phyloP scores from a whole-genome alignment of 2,888 invertebrate species.

The Nomada ferruginata region DNA sequence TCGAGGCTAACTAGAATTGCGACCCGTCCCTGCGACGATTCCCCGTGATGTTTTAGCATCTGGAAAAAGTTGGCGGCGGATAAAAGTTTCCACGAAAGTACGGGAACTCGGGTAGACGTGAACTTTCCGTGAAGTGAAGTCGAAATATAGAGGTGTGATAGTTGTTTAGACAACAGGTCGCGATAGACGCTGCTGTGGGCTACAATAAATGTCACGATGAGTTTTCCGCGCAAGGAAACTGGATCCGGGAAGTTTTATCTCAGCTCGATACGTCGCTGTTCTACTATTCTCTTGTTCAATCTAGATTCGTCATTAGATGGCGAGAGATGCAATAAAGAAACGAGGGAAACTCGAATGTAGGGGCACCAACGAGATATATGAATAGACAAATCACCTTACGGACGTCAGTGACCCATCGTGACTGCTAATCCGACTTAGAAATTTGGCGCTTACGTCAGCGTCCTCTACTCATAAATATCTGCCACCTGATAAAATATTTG shows the following conservation, averaged over 20 bases:
- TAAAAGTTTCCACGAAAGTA: conserved; percentile 51
- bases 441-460: too few species aligned
- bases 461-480: too few species aligned
- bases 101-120: conserved; percentile 40
- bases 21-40: conserved; percentile 34
- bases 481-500: too few species aligned
- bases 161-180: conserved; percentile 36
- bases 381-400: too few species aligned
- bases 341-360: conserved; percentile 31
- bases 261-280: conserved; percentile 6
- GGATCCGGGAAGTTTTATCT: neutral
- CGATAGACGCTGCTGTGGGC: conserved; percentile 26
- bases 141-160: conserved; percentile 43
- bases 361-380: conserved; percentile 34
- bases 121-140: conserved; percentile 43
- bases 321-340: conserved; percentile 49
- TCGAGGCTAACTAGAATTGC: conserved; percentile 34
- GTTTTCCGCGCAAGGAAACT: neutral
- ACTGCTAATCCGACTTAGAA: too few species aligned
- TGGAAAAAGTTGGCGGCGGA: conserved; percentile 42
- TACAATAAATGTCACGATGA: conserved; percentile 27
- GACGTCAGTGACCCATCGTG: too few species aligned
- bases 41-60: conserved; percentile 46
- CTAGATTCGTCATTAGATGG: conserved; percentile 23
- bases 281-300: neutral